phyloP scores from a whole-genome alignment of 2,888 invertebrate genomes.

The Agrochola lychnidis region DNA sequence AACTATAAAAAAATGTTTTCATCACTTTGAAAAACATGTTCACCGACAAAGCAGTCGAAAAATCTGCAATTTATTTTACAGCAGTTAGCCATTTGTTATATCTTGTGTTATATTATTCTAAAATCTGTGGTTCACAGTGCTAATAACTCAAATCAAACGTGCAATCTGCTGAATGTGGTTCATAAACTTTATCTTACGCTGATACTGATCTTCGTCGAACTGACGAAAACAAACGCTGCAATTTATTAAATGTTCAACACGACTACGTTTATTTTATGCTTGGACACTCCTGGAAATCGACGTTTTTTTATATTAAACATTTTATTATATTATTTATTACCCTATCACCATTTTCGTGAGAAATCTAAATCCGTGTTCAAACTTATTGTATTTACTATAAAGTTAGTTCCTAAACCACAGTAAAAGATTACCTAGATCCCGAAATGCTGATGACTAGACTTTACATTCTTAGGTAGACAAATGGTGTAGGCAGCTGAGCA shows the following conservation, averaged over 20 bases:
- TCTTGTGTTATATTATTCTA: neutral
- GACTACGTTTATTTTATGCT: slow-evolving; percentile 79
- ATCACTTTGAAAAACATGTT: neutral
- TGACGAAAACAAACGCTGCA: slow-evolving; percentile 46
- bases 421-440: slow-evolving; percentile 31
- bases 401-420: slow-evolving; percentile 46
- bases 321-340: neutral
- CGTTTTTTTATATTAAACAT: slow-evolving; percentile 7
- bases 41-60: neutral
- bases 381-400: slow-evolving; percentile 27
- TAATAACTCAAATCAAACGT: slow-evolving; percentile 54
- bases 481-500: neutral
- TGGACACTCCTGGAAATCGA: slow-evolving; percentile 79
- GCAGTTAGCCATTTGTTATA: neutral
- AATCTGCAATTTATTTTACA: neutral
- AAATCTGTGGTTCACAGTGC: slow-evolving; percentile 41
- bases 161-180: slow-evolving; percentile 39
- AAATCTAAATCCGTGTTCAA: slow-evolving; percentile 32
- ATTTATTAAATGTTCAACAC: slow-evolving; percentile 76
- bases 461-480: slow-evolving; percentile 30
- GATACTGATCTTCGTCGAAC: slow-evolving; percentile 45
- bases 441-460: slow-evolving; percentile 7
- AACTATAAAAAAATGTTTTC: neutral
- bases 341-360: slow-evolving; percentile 43
- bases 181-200: slow-evolving; percentile 58